Conservation (phyloP, 2,797 vertebrate species). For the Odontamblyopus lacepedii region DNA sequence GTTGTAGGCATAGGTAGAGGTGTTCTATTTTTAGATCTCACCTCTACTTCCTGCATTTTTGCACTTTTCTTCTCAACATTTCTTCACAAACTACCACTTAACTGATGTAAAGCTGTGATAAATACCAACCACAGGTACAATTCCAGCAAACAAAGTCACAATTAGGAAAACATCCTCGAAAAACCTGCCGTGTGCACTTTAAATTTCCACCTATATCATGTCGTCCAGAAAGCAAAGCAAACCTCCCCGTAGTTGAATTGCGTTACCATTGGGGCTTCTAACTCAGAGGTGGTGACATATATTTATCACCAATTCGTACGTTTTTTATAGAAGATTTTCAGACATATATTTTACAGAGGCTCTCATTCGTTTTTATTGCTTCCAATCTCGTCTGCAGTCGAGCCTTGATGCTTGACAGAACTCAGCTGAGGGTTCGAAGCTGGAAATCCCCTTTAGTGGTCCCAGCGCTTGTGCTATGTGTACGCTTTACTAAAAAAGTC, state of each 20-base stretch:
- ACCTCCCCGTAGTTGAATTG: constrained; percentile 25
- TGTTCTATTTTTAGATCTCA: too few relatives aligned
- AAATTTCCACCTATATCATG: constrained; percentile 53
- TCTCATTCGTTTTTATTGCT: constrained; percentile 20
- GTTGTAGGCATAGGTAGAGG: too few relatives aligned
- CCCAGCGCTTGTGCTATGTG: constrained; percentile 18
- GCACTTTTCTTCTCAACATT: too few relatives aligned
- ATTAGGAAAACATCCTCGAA: too few relatives aligned
- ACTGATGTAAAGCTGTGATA: too few relatives aligned
- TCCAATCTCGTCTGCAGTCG: constrained; percentile 5
- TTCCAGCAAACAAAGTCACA: too few relatives aligned
- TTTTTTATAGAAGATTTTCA: constrained; percentile 1
- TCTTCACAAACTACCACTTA: too few relatives aligned
- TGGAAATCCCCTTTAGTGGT: constrained; percentile 23
- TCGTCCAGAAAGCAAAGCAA: constrained; percentile 31
- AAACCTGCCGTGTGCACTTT: constrained; percentile 22
- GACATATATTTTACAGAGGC: constrained; percentile 2
- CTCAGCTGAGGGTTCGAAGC: constrained; percentile 4
- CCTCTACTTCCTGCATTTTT: too few relatives aligned
- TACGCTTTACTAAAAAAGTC: constrained; percentile 25
- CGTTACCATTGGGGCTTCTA: constrained; percentile 14
- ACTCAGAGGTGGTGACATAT: constrained; percentile 15
- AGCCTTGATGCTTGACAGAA: constrained; percentile 3
- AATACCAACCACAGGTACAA: too few relatives aligned
- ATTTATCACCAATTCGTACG: constrained; percentile 14